A percentile compares a stretch with the other conserved stretches of the same genome.
Evolutionary conservation across 1,140 invertebrate species (phyloP).

Genomic region (Spodoptera frugiperda): DNA sequence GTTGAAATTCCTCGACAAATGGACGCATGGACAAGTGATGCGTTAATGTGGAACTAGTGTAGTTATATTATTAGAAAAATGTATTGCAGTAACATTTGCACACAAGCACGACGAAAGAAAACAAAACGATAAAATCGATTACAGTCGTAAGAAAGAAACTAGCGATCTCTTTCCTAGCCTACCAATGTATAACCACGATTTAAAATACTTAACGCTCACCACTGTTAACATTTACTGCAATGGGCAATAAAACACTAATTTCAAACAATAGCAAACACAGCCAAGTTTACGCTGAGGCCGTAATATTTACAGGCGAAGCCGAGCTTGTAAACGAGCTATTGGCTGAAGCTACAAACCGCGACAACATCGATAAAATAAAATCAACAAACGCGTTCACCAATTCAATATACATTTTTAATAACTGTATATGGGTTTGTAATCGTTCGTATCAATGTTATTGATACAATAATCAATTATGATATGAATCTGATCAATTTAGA

Average conservation of each 20-base stretch:
- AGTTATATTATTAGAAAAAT: too few relatives aligned
- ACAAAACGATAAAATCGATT: too few relatives aligned
- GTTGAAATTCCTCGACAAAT: background rate
- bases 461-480: too few relatives aligned
- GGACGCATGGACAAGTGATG: background rate
- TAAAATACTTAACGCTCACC: background rate
- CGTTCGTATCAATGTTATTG: too few relatives aligned
- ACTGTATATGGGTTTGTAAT: too few relatives aligned
- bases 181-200: background rate
- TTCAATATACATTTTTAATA: too few relatives aligned
- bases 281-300: background rate
- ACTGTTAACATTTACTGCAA: background rate
- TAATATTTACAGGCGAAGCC: conserved; percentile 11
- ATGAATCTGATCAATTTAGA: too few relatives aligned
- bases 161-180: background rate
- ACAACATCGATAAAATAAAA: conserved; percentile 7
- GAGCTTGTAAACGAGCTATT: conserved; percentile 1
- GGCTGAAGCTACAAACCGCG: background rate
- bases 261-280: conserved; percentile 20
- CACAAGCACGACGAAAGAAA: too few relatives aligned
- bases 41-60: too few relatives aligned
- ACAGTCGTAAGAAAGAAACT: too few relatives aligned
- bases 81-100: too few relatives aligned
- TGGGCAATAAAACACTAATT: conserved; percentile 23
- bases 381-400: background rate